These are phyloP conservation scores for Aleiodes sp. DNA, from an alignment of 1,140 invertebrate genomes.

Conservation along the genomic window DNA sequence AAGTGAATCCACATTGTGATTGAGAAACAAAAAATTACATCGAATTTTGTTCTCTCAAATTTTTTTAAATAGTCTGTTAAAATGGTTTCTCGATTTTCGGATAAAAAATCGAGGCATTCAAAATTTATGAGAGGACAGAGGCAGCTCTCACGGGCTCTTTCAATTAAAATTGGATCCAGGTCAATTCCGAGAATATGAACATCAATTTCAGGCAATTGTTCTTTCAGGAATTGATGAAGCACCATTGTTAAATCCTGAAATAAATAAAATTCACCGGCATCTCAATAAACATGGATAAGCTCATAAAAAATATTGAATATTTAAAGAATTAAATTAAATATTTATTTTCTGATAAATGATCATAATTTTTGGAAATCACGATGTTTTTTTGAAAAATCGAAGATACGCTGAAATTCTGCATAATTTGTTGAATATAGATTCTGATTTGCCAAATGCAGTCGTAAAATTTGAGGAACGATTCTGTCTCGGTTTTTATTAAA, in stretches of 20 bases:
- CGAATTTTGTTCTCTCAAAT: slow-evolving; percentile 68
- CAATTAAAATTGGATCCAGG: slow-evolving; percentile 76
- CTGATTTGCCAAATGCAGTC: too few relatives aligned
- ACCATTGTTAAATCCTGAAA: slow-evolving; percentile 70
- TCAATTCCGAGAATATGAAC: slow-evolving; percentile 76
- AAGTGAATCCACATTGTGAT: slow-evolving; percentile 90
- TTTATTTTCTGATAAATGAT: too few relatives aligned
- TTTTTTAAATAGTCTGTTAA: slow-evolving; percentile 63
- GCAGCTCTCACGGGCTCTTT: slow-evolving; percentile 70
- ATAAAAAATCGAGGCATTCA: slow-evolving; percentile 71
- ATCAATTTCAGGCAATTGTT: slow-evolving; percentile 53
- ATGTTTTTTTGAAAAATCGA: too few relatives aligned
- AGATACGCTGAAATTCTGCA: too few relatives aligned
- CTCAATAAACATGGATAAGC: too few relatives aligned
- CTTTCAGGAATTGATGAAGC: slow-evolving; percentile 68
- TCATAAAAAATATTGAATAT: too few relatives aligned
- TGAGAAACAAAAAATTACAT: slow-evolving; percentile 81
- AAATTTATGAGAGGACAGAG: slow-evolving; percentile 66
- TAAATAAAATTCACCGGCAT: slow-evolving; percentile 51
- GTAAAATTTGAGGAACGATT: too few relatives aligned
- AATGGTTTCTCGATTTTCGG: slow-evolving; percentile 52
- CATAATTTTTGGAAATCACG: too few relatives aligned
- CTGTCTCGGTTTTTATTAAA: too few relatives aligned
- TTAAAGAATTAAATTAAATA: too few relatives aligned
- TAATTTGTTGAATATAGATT: too few relatives aligned